Percentiles rank a stretch among this genome's conserved stretches.
Conservation (phyloP, 1,140 invertebrate species). For the Atopsyche davidsoni region DNA sequence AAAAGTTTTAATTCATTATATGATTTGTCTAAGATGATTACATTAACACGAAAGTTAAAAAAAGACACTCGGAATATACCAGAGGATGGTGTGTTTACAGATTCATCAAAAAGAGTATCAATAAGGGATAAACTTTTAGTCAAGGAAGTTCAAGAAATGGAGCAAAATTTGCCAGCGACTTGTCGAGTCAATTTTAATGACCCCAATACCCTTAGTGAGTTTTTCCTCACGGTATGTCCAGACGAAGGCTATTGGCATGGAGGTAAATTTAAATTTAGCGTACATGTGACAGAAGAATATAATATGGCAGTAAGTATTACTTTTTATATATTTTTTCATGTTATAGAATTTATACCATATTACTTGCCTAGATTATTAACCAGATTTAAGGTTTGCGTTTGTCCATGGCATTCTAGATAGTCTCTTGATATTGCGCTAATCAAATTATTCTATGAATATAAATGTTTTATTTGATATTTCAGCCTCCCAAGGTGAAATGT, state of each 20-base stretch:
- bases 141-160: conserved; percentile 89
- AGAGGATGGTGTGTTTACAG: conserved; percentile 24
- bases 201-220: conserved; percentile 76
- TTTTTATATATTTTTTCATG: conserved; percentile 4
- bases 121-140: conserved; percentile 78
- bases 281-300: conserved; percentile 88
- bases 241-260: conserved; percentile 87
- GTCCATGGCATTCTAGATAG: too few species aligned
- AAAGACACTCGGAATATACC: conserved; percentile 15
- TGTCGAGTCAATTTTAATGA: conserved; percentile 70
- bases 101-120: conserved; percentile 60
- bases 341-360: background rate
- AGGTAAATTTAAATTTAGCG: conserved; percentile 79
- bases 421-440: background rate
- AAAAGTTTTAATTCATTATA: conserved; percentile 1
- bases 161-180: conserved; percentile 72
- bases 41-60: conserved; percentile 18
- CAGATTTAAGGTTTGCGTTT: too few species aligned
- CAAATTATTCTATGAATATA: background rate
- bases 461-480: conserved; percentile 36
- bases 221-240: conserved; percentile 71
- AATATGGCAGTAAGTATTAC: conserved; percentile 78
- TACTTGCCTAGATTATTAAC: too few species aligned
- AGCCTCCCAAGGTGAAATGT: conserved; percentile 91
- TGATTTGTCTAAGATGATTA: conserved; percentile 19